Evolutionary conservation across 2,113 vertebrate species (phyloP), one percentile per base, ranked within the genome.

Genomic region (Craseonycteris thonglongyai): DNA sequence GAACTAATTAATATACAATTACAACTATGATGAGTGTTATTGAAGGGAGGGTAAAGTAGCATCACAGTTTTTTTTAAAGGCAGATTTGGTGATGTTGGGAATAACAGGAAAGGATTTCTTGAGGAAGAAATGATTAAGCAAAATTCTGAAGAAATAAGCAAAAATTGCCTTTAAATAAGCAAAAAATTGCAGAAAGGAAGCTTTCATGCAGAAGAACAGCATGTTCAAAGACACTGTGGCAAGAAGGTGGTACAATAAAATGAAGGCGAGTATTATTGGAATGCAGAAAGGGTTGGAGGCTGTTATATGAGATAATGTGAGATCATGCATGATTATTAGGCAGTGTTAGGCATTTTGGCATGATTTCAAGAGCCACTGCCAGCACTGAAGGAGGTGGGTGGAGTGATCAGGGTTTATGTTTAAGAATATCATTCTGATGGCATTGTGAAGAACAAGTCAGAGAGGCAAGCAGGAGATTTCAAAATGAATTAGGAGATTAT

Each of bases 141-240:
- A 75, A 95, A 75, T 16, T 68, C 33, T 93, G 16, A 65, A 90
- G 65, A 87, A 83, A 92, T 45, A 78, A n/a, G n/a, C n/a, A n/a
- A n/a, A n/a, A n/a, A n/a, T n/a, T n/a, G 33, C 16, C 16, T 97
- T 85, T 74, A 89, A 72, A 42, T 89, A 88, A 91, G 21, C 76
- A 61, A 68, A 90, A 22, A 75, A n/a, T n/a, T n/a, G n/a, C 87
- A 54, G 19, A 54, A 84, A 15, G 79, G 49, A 68, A 47, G 33
- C 45, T 87, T 92, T 40, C 26, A 86, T 59, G 45, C 54, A 56
- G 74, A 58, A 54, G 54, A 65, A 47, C 1, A 49, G 40, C 33
- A 83, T n/a, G 30, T 61, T 1, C 28, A 81, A 82, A 45, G 59
- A 65, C 65, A 59, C 66, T 47, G 11, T 35, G 58, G 38, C n/a